These are phyloP conservation scores for Ailuropoda melanoleuca DNA, from an alignment of 2,113 vertebrate species.

Conservation along the genomic window DNA sequence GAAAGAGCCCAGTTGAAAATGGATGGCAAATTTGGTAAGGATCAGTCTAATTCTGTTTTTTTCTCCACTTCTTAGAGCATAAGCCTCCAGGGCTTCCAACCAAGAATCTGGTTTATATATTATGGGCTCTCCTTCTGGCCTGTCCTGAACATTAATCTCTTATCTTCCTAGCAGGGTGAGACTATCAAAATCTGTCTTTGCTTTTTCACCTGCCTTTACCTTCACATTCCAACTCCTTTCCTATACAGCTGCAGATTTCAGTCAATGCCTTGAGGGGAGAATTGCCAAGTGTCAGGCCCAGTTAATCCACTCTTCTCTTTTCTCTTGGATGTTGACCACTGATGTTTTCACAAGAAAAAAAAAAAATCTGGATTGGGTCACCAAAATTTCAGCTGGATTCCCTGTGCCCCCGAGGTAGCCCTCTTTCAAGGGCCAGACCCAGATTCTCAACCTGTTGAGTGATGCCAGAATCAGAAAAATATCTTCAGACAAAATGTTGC, in stretches of 20 bases:
- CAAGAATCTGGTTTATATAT: neutral
- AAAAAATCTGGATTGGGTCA: too few species aligned
- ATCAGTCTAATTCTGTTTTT: neutral
- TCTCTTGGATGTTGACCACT: neutral
- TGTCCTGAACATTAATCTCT: neutral
- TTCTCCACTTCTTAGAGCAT: neutral
- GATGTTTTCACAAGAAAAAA: neutral
- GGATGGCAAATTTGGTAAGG: neutral
- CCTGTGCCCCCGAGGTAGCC: neutral
- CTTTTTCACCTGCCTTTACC: neutral
- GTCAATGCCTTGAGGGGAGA: neutral
- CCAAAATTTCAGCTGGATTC: neutral
- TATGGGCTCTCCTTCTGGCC: neutral
- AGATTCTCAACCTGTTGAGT: neutral
- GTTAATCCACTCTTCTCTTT: neutral
- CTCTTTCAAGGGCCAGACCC: rapidly evolving
- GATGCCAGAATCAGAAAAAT: neutral
- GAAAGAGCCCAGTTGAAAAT: neutral
- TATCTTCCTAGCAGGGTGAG: neutral
- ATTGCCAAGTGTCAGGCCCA: neutral
- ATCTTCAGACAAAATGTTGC: neutral
- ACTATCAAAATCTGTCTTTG: neutral
- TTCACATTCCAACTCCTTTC: neutral
- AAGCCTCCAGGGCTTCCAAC: neutral
- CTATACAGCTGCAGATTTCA: neutral